These are phyloP conservation scores for Sacculina carcini DNA, from an alignment of 2,888 invertebrate genomes.

Conservation along the genomic window DNA sequence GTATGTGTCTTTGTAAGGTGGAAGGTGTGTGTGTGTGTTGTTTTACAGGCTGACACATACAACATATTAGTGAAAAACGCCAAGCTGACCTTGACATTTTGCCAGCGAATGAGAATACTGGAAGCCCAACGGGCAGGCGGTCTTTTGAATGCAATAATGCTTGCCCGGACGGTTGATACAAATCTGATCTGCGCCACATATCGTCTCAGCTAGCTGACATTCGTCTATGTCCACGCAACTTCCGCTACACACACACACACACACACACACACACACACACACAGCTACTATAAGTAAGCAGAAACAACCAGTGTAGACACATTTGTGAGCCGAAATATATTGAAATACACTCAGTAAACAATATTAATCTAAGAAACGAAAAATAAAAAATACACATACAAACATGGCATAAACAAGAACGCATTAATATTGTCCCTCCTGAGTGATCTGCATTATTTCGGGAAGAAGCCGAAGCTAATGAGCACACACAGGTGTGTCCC, in stretches of 20 bases:
- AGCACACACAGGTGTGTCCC: too few relatives aligned
- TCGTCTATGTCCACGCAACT: conserved; percentile 12
- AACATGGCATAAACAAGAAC: neutral
- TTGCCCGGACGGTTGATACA: conserved; percentile 11
- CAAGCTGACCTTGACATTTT: conserved; percentile 10
- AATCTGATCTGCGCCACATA: conserved; percentile 9
- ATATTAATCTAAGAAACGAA: neutral
- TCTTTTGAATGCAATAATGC: conserved; percentile 8
- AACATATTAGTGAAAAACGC: too few relatives aligned
- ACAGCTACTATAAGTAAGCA: too few relatives aligned
- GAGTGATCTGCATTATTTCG: neutral
- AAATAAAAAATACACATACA: neutral
- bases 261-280: neutral
- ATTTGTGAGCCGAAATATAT: neutral
- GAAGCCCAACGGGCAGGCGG: conserved; percentile 9
- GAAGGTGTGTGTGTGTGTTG: neutral
- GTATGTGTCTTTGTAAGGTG: neutral
- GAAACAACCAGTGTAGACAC: neutral
- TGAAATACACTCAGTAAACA: neutral
- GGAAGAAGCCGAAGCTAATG: neutral
- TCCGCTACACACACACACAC: neutral
- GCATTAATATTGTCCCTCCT: neutral
- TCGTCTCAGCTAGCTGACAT: conserved; percentile 8
- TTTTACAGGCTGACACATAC: neutral
- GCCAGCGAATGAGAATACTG: conserved; percentile 6